These are phyloP conservation scores for Furcula furcula DNA, from an alignment of 2,888 invertebrate genomes.

Conservation along the genomic window DNA sequence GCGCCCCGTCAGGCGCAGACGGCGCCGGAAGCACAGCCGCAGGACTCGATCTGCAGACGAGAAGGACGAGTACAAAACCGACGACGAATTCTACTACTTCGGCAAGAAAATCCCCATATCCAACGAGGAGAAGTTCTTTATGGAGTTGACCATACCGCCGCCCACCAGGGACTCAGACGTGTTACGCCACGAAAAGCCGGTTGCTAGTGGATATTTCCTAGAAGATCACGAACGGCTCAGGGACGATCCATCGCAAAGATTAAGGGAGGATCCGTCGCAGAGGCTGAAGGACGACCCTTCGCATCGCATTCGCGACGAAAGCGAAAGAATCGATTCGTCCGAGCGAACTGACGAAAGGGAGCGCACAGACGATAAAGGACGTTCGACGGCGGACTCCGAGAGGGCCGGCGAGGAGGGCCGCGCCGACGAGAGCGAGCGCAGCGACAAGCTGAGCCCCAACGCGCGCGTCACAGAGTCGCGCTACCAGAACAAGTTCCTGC, in stretches of 20 bases:
- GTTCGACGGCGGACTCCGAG: slow-evolving; percentile 31
- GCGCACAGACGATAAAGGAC: slow-evolving; percentile 19
- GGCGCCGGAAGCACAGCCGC: slow-evolving; percentile 55
- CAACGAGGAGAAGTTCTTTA: slow-evolving; percentile 58
- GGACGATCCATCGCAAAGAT: slow-evolving; percentile 51
- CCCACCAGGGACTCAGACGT: slow-evolving; percentile 62
- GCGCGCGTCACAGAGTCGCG: slow-evolving; percentile 58
- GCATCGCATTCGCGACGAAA: slow-evolving; percentile 27
- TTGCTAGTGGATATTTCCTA: slow-evolving; percentile 43
- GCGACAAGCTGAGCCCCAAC: slow-evolving; percentile 53
- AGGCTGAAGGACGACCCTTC: slow-evolving; percentile 16
- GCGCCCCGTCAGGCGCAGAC: slow-evolving; percentile 45
- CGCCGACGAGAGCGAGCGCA: slow-evolving; percentile 29
- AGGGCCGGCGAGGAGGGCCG: slow-evolving; percentile 35
- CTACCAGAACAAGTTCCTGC: slow-evolving; percentile 59
- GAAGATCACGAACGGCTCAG: slow-evolving; percentile 58
- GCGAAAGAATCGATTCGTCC: neutral
- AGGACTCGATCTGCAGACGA: slow-evolving; percentile 43
- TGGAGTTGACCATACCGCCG: slow-evolving; percentile 51
- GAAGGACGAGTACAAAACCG: slow-evolving; percentile 40
- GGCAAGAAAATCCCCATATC: slow-evolving; percentile 60
- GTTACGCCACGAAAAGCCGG: slow-evolving; percentile 48
- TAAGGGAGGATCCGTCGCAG: slow-evolving; percentile 23
- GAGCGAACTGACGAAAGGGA: slow-evolving; percentile 30
- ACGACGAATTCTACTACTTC: slow-evolving; percentile 65